Evolutionary conservation across 2,888 invertebrate genomes (phyloP).

Genomic region (Blera fallax): DNA sequence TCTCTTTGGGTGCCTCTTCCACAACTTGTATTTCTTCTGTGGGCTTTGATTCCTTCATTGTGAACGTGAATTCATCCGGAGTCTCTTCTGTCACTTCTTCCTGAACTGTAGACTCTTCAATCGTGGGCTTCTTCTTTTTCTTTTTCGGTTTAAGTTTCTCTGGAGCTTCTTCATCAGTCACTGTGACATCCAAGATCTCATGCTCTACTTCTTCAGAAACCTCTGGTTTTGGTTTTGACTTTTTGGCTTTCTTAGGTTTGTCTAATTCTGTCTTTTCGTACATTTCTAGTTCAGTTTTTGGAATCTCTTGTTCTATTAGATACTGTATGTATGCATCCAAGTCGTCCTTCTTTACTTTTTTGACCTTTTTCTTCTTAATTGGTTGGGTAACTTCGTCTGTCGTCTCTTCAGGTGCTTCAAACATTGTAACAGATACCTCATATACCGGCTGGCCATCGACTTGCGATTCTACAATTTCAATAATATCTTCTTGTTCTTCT

Average conservation of each 20-base stretch:
- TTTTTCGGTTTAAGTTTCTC: slow-evolving; percentile 73
- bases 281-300: slow-evolving; percentile 81
- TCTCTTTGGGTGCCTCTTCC: slow-evolving; percentile 73
- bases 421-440: slow-evolving; percentile 81
- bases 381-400: slow-evolving; percentile 55
- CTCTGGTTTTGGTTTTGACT: slow-evolving; percentile 74
- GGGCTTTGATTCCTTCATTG: slow-evolving; percentile 34
- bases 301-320: slow-evolving; percentile 80
- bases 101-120: background rate
- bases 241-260: slow-evolving; percentile 78
- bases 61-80: slow-evolving; percentile 28
- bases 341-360: slow-evolving; percentile 79
- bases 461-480: slow-evolving; percentile 80
- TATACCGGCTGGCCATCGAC: slow-evolving; percentile 81
- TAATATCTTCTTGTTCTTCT: slow-evolving; percentile 81
- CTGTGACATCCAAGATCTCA: slow-evolving; percentile 75
- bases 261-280: slow-evolving; percentile 81
- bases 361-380: slow-evolving; percentile 76
- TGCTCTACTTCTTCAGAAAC: slow-evolving; percentile 71
- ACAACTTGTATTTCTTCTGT: slow-evolving; percentile 19
- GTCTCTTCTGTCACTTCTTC: slow-evolving; percentile 58
- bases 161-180: slow-evolving; percentile 75
- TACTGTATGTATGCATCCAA: slow-evolving; percentile 80
- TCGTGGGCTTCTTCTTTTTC: slow-evolving; percentile 52
- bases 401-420: slow-evolving; percentile 75